Conservation (phyloP, 2,888 invertebrate genomes). For the Ernsta delagoae region DNA sequence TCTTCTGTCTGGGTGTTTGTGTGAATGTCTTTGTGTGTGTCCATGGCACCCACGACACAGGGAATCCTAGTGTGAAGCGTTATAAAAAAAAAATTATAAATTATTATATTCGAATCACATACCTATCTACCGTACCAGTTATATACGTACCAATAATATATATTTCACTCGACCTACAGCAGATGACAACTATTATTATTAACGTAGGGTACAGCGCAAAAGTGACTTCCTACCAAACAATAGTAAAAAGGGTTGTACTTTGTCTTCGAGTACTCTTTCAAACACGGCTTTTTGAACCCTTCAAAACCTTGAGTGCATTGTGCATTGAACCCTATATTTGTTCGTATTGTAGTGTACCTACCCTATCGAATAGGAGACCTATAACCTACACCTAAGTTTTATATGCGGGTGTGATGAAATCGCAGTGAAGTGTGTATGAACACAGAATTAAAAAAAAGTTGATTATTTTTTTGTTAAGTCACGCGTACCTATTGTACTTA, state of each 20-base stretch:
- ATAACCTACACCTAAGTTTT: slow-evolving; percentile 1
- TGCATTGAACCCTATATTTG: slow-evolving; percentile 34
- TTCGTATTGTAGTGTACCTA: slow-evolving; percentile 33
- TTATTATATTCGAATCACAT: too few relatives aligned
- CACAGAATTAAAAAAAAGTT: neutral
- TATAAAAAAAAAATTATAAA: too few relatives aligned
- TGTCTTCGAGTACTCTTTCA: slow-evolving; percentile 34
- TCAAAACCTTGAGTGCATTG: slow-evolving; percentile 31
- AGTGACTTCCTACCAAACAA: slow-evolving; percentile 35
- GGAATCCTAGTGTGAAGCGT: too few relatives aligned
- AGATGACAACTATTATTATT: slow-evolving; percentile 32
- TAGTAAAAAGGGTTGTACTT: slow-evolving; percentile 36
- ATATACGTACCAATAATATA: too few relatives aligned
- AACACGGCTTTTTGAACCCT: slow-evolving; percentile 34
- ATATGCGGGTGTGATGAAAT: slow-evolving; percentile 24
- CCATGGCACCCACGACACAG: too few relatives aligned
- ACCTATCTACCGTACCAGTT: too few relatives aligned
- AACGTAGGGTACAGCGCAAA: slow-evolving; percentile 27
- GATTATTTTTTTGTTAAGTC: neutral
- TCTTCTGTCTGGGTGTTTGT: too few relatives aligned
- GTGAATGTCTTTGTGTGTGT: too few relatives aligned
- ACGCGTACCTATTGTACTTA: neutral
- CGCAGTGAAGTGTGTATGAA: slow-evolving; percentile 6
- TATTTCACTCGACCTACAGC: too few relatives aligned
- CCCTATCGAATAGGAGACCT: slow-evolving; percentile 31